Evolutionary conservation across 2,888 invertebrate genomes (phyloP).

Genomic region (Dynastes tityus): DNA sequence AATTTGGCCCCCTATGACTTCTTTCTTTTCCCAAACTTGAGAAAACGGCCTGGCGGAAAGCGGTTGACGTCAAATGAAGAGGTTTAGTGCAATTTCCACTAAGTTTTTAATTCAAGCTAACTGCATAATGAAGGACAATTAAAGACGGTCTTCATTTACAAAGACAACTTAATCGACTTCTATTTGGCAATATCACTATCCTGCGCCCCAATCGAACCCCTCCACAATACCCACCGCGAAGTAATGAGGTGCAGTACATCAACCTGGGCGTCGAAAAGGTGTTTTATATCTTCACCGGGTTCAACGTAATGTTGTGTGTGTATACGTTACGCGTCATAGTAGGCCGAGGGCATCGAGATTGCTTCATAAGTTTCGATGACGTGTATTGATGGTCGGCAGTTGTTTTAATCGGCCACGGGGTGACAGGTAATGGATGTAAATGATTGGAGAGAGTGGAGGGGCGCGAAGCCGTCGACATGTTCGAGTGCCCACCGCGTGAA

Average conservation of each 20-base stretch:
- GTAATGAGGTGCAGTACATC: constrained; percentile 36
- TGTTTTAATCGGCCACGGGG: constrained; percentile 41
- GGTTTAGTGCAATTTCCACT: no score
- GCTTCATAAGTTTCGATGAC: constrained; percentile 46
- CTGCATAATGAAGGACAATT: no score
- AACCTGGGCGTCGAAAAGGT: not conserved
- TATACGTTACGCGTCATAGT: not conserved
- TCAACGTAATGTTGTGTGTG: not conserved
- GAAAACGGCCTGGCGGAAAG: no score
- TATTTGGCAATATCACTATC: not conserved
- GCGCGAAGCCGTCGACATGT: constrained; percentile 8
- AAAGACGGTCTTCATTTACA: no score
- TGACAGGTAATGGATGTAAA: constrained; percentile 48
- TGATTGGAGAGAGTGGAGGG: constrained; percentile 35
- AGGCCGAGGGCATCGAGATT: constrained; percentile 25
- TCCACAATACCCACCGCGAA: not conserved
- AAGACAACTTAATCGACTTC: no score
- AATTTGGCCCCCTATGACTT: no score
- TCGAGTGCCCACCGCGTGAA: constrained; percentile 36
- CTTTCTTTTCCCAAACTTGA: no score
- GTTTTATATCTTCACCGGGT: constrained; percentile 10
- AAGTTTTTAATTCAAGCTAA: no score
- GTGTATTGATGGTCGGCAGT: constrained; percentile 44
- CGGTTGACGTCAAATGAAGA: no score
- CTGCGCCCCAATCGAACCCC: not conserved